Evolutionary conservation across 2,797 vertebrate species (phyloP).

Genomic region (Smutsia gigantea): DNA sequence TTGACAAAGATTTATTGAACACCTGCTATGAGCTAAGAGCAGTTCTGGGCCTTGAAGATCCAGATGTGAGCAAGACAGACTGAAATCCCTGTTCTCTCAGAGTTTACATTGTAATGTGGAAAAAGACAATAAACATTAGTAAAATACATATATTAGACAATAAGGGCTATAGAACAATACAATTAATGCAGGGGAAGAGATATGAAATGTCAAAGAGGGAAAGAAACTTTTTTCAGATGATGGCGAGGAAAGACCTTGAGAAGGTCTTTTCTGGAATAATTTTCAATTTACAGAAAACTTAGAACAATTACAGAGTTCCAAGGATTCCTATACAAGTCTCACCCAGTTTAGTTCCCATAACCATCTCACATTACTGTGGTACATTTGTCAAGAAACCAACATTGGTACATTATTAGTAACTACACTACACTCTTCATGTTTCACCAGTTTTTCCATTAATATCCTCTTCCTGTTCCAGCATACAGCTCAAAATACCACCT

Average conservation of each 20-base stretch:
- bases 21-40: conserved; percentile 19
- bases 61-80: background rate
- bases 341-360: background rate
- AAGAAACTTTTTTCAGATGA: background rate
- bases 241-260: background rate
- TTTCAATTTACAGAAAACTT: conserved; percentile 48
- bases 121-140: conserved; percentile 10
- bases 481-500: background rate
- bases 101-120: background rate
- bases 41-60: background rate
- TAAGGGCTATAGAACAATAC: conserved; percentile 16
- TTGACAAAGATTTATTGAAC: conserved; percentile 38
- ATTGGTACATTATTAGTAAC: background rate
- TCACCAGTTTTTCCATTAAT: conserved; percentile 2
- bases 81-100: background rate
- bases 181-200: conserved; percentile 14
- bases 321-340: background rate
- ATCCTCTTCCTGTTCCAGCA: background rate
- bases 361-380: background rate
- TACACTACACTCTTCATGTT: background rate
- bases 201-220: background rate
- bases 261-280: background rate
- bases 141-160: background rate
- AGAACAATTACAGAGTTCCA: background rate
- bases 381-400: background rate